Conservation (phyloP, 1,140 invertebrate genomes). For the Scaptodrosophila lebanonensis region DNA sequence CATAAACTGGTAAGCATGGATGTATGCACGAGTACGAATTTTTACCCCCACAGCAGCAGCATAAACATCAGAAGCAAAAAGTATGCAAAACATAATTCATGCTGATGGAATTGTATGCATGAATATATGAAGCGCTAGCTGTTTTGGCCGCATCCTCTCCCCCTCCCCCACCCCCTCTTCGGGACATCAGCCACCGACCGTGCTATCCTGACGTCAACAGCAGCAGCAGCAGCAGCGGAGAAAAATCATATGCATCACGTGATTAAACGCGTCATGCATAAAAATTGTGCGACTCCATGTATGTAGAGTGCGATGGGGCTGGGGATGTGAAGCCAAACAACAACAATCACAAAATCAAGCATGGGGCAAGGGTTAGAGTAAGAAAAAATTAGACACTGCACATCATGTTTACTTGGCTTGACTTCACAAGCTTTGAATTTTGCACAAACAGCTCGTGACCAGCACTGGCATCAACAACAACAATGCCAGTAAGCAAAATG, state of each 20-base stretch:
- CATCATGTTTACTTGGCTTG: slow-evolving; percentile 71
- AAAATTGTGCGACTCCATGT: slow-evolving; percentile 60
- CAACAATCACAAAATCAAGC: slow-evolving; percentile 2
- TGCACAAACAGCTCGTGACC: slow-evolving; percentile 42
- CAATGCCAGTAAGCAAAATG: slow-evolving; percentile 50
- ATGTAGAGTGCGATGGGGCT: slow-evolving; percentile 1
- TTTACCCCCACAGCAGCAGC: slow-evolving; percentile 1
- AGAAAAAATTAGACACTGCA: slow-evolving; percentile 63
- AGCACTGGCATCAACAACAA: slow-evolving; percentile 31
- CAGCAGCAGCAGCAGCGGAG: slow-evolving; percentile 25
- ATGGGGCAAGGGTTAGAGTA: slow-evolving; percentile 5
- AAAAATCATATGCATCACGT: slow-evolving; percentile 76
- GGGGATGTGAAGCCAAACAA: neutral
- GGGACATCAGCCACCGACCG: no score
- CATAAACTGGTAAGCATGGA: neutral
- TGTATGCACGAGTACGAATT: neutral
- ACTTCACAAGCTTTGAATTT: slow-evolving; percentile 43
- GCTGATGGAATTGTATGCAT: slow-evolving; percentile 72
- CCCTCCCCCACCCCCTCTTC: slow-evolving; percentile 17
- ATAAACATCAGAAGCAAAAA: slow-evolving; percentile 28
- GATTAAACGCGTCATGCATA: slow-evolving; percentile 76
- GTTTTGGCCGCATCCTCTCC: neutral
- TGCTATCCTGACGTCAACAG: no score
- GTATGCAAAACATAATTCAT: slow-evolving; percentile 76
- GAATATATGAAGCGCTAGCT: slow-evolving; percentile 22